phyloP scores from a whole-genome alignment of 2,113 vertebrate genomes.

The Hyperoodon ampullatus region DNA sequence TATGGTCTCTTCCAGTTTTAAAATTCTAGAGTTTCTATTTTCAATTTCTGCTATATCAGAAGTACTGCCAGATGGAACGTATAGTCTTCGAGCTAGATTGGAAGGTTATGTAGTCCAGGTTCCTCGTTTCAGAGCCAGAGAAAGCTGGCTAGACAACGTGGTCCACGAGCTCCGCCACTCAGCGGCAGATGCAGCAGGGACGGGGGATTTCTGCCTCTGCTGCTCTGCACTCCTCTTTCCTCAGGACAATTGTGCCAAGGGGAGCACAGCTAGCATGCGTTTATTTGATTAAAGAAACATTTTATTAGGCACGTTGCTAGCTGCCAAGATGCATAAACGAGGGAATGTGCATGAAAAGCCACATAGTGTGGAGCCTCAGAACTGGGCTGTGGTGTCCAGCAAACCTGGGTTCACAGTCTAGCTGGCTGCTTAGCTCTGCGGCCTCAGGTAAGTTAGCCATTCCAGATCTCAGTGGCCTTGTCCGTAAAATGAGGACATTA shows the following conservation, averaged over 20 bases:
- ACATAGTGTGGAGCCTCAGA: not conserved
- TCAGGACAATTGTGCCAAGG: not conserved
- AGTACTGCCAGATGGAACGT: not conserved
- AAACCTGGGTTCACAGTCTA: not conserved
- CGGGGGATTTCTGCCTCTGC: not conserved
- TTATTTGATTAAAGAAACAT: not conserved
- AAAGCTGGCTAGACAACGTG: not conserved
- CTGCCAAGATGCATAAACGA: not conserved
- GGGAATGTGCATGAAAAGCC: not conserved
- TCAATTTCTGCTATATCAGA: not conserved
- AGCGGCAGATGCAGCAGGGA: not conserved
- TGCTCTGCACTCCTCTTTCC: not conserved
- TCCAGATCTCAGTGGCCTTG: not conserved
- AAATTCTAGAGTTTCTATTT: not conserved
- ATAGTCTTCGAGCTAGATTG: not conserved
- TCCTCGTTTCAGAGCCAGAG: not conserved
- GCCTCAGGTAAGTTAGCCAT: not conserved
- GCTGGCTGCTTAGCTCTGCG: accelerated
- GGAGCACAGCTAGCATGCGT: not conserved
- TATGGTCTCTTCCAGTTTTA: not conserved
- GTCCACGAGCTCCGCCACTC: not conserved
- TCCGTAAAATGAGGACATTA: not conserved
- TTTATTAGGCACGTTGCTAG: not conserved
- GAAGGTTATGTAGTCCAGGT: not conserved
- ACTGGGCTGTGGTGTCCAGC: too few species aligned